Base-by-base conservation (phyloP, 2,888 invertebrate species). In the Bellardia pandia region DNA sequence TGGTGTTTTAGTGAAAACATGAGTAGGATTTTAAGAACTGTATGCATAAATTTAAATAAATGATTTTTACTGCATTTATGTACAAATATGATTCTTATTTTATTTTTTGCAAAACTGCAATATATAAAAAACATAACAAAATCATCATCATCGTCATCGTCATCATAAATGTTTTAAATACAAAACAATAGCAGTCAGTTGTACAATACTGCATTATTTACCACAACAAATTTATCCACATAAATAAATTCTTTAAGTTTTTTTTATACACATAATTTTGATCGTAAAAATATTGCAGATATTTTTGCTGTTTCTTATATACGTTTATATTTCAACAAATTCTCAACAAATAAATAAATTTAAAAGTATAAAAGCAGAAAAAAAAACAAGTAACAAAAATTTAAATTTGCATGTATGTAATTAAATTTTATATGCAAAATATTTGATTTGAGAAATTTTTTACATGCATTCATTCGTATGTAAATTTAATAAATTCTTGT, bases 361-460 rank as follows among this genome's bases (percentile, higher is more conserved):
- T 48, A 23, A 64, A 81, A 75, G 60, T 33, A 76, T 40, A 8
- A 56, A 72, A 40, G 13, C 14, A 79, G 45, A 13, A 68, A 23
- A 51, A 72, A 62, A 42, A 64, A 23, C 7, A 23, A 56, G 3
- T 53, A 69, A 33, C 8, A 1, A 79, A 80, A 76, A 72, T 53
- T 75, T 42, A 80, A 40, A 69, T 87, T 81, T 87, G 45, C 69
- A 64, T 78, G 84, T 81, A 87, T 78, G 84, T 81, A 87, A 87
- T 87, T 87, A 87, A 74, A 84, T 87, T 87, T 85, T 80, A 86
- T 86, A 83, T 86, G 83, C 71, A 83, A 79, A 83, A 72, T 64
- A 69, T 66, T 74, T 81, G 53, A 45, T 48, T 23, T 78, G 6
- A 62, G 2, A 58, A 37, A 9, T 64, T 68, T 56, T 6, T 30